Evolutionary conservation across 2,113 vertebrate species (phyloP), one percentile per base, ranked within the genome.

Genomic region (Scortum barcoo): DNA sequence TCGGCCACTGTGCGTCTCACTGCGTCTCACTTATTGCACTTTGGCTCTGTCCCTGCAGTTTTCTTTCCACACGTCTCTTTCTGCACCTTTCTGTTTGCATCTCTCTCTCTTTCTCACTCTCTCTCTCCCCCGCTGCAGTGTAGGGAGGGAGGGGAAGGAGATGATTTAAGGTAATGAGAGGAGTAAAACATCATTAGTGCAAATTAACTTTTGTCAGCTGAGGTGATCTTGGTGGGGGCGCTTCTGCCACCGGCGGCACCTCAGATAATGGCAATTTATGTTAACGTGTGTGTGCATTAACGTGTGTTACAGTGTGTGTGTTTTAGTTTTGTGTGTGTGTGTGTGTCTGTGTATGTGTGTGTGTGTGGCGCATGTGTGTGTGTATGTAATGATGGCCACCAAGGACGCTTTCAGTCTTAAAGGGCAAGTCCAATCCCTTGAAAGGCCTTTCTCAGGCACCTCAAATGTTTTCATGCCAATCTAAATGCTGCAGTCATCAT

Each of bases 171-270:
- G 93, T 95, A 95, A 95, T 95, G 95, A 94, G 89, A 93, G 91
- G 93, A 95, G 94, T 95, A 95, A 95, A 95, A 92, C 95, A 93
- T 96, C 94, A 95, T 95, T 96, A 95, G 95, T 92, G 93, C 94
- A 95, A 96, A 96, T 96, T 95, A 96, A 95, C 95, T 95, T 95
- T 95, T 95, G 94, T 96, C 94, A 95, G 93, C 93, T 86, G 94
- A 95, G 95, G 95, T 95, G 93, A 95, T 95, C 93, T 92, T 93
- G 93, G 91, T 94, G 92, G 92, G 91, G 91, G 93, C 81, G 84
- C 91, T 87, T 85, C 93, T 93, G 93, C 91, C 88, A 93, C 91
- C 89, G 92, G 93, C 94, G 91, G 93, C 88, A 74, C 89, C 92
- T 91, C 86, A 82, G 88, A 92, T 94, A 94, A 94, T 94, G 89